phyloP scores from a whole-genome alignment of 2,113 vertebrate species.

The Andinoacara biseriatus region DNA sequence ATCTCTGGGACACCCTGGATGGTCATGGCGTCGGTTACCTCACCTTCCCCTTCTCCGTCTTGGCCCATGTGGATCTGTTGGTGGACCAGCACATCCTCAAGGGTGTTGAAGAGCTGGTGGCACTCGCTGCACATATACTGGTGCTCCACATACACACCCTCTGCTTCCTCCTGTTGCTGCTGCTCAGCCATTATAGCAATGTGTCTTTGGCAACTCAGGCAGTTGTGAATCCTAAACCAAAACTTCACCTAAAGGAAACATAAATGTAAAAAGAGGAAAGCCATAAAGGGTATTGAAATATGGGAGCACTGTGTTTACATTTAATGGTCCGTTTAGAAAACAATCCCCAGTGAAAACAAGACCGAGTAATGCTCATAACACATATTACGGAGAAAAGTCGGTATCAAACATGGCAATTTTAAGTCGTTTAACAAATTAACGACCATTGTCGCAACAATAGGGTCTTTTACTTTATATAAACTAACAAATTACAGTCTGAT shows the following conservation, averaged over 20 bases:
- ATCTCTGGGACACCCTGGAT: conserved; percentile 59
- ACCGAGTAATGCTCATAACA: neutral
- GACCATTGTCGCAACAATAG: conserved; percentile 16
- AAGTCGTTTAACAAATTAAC: neutral
- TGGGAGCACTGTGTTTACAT: neutral
- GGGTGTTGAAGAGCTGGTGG: conserved; percentile 86
- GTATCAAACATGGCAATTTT: neutral
- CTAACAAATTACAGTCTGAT: neutral
- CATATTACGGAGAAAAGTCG: neutral
- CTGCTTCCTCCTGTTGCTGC: conserved; percentile 69
- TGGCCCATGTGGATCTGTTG: conserved; percentile 85
- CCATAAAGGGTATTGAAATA: neutral
- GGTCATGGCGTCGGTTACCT: conserved; percentile 35
- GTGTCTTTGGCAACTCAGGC: neutral
- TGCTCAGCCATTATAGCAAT: conserved; percentile 65
- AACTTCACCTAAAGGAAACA: conserved; percentile 35
- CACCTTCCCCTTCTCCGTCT: conserved; percentile 62
- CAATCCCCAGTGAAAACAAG: neutral
- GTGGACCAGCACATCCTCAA: conserved; percentile 89
- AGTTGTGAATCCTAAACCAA: neutral
- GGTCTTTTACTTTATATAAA: neutral
- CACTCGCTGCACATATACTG: conserved; percentile 94
- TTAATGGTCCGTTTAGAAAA: neutral
- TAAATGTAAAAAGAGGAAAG: neutral
- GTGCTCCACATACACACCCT: conserved; percentile 82